Percentiles rank a stretch among this genome's conserved stretches.
Conservation (phyloP, 2,888 invertebrate species). For the Hirtodrosophila duncani region DNA sequence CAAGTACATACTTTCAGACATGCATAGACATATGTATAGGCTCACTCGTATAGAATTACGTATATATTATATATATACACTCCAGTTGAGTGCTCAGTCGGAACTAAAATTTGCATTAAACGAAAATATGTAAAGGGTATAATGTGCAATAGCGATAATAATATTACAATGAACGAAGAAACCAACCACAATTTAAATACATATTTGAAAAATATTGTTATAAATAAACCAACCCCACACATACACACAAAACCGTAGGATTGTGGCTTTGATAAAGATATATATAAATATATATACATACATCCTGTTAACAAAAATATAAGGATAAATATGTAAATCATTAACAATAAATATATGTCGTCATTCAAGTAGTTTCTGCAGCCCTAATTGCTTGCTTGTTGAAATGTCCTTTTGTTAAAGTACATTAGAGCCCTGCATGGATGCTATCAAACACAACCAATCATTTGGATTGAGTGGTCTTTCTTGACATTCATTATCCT, state of each 20-base stretch:
- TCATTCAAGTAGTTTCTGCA: slow-evolving; percentile 11
- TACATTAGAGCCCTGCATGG: too few species aligned
- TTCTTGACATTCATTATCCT: too few species aligned
- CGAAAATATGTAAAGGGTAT: slow-evolving; percentile 51
- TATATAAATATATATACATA: slow-evolving; percentile 13
- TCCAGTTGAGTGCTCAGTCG: slow-evolving; percentile 36
- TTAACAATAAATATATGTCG: neutral
- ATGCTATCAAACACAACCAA: too few species aligned
- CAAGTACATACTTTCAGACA: slow-evolving; percentile 10
- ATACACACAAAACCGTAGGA: slow-evolving; percentile 27
- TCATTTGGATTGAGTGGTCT: too few species aligned
- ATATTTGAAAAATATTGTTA: slow-evolving; percentile 15
- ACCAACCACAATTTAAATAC: slow-evolving; percentile 15
- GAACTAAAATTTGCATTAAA: slow-evolving; percentile 20
- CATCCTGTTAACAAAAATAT: slow-evolving; percentile 19
- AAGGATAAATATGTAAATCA: slow-evolving; percentile 13
- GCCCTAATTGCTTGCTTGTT: slow-evolving; percentile 47
- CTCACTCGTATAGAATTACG: too few species aligned
- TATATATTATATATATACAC: slow-evolving; percentile 14
- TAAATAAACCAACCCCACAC: slow-evolving; percentile 3
- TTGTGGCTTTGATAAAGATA: slow-evolving; percentile 41
- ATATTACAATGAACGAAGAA: slow-evolving; percentile 26
- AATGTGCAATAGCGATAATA: slow-evolving; percentile 49
- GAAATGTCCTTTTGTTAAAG: slow-evolving; percentile 39
- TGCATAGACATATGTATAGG: too few species aligned